These are phyloP conservation scores for Oscheius onirici DNA, from an alignment of 2,888 invertebrate genomes.

Conservation along the genomic window DNA sequence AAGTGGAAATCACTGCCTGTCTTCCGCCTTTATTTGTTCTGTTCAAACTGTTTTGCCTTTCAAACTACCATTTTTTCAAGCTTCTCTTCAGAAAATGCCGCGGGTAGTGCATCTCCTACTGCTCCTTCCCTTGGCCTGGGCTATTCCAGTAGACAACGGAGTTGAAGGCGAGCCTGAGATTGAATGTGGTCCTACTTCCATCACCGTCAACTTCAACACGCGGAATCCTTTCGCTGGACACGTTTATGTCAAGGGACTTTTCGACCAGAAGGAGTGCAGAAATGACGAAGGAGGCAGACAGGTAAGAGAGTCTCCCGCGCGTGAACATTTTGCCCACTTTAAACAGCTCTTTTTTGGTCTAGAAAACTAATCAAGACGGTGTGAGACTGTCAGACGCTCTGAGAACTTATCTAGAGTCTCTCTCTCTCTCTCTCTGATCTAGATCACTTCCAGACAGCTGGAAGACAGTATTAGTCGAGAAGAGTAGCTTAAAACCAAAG, in stretches of 20 bases:
- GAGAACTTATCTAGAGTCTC: too few relatives aligned
- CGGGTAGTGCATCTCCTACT: conserved; percentile 21
- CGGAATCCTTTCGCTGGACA: conserved; percentile 62
- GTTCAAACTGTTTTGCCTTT: not conserved
- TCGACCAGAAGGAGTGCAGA: conserved; percentile 67
- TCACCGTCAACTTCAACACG: conserved; percentile 72
- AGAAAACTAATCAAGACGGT: too few relatives aligned
- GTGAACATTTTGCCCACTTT: too few relatives aligned
- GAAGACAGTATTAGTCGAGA: too few relatives aligned
- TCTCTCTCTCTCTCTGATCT: too few relatives aligned
- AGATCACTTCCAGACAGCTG: too few relatives aligned
- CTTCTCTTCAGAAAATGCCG: conserved; percentile 7
- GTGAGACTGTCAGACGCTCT: too few relatives aligned
- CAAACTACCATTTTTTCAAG: not conserved
- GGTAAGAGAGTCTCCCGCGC: too few relatives aligned
- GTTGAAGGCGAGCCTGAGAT: conserved; percentile 72
- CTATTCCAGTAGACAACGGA: conserved; percentile 70
- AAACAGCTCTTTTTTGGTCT: too few relatives aligned
- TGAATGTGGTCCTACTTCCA: conserved; percentile 70
- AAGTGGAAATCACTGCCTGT: not conserved
- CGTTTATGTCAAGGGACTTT: conserved; percentile 68
- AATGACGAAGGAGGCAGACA: conserved; percentile 68
- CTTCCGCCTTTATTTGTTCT: not conserved
- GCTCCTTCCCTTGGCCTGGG: conserved; percentile 29
- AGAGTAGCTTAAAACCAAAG: too few relatives aligned